Base-by-base conservation (phyloP, 1,140 invertebrate genomes). In the Drosophila kurseongensis region DNA sequence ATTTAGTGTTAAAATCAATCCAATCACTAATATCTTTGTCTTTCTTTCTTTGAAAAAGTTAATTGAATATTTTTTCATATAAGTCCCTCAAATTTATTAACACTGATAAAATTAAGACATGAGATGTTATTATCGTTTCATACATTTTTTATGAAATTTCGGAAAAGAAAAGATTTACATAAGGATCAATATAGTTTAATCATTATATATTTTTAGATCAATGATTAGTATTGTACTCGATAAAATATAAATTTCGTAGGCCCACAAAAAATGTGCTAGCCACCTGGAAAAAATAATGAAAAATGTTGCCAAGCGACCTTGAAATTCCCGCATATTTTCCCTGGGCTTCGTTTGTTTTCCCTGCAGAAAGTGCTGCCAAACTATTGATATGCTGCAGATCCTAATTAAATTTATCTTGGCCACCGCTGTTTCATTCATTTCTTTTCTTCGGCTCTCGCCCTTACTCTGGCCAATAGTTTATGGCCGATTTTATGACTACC, bases 401-500 rank as follows among this genome's bases (percentile, higher is more conserved):
- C 27, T 23, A 48, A 9, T 16, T 32, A 69, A 69, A 55, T 69
- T 47, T 10, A 13, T 32, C 8, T 4, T 2, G 32, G n/a, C 4
- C 23, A 32, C 27, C 52, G 12, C 27, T 14, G 35, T 27, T 69
- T 71, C 66, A 72, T 72, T 71, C 65, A 71, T 71, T 27, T 48
- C 27, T 18, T 38, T 47, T 48, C n/a, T 41, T 27, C 5, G 9
- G n/a, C 16, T 44, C n/a, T 29, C 0, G 12, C 12, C 40, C 35
- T 65, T 62, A 12, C 5, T 10, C 4, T n/a, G 35, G 13, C 36
- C 58, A 42, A 71, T 51, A 50, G 72, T 77, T 84, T 76, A 82
- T 88, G 36, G 41, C 71, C 42, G 18, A 77, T 81, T 74, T 84
- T 85, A 77, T 86, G 78, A 62, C 56, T 57, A 58, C 71, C 56